Evolutionary conservation across 2,113 vertebrate genomes (phyloP), one percentile per base, ranked within the genome.

Genomic region (Colaptes auratus): DNA sequence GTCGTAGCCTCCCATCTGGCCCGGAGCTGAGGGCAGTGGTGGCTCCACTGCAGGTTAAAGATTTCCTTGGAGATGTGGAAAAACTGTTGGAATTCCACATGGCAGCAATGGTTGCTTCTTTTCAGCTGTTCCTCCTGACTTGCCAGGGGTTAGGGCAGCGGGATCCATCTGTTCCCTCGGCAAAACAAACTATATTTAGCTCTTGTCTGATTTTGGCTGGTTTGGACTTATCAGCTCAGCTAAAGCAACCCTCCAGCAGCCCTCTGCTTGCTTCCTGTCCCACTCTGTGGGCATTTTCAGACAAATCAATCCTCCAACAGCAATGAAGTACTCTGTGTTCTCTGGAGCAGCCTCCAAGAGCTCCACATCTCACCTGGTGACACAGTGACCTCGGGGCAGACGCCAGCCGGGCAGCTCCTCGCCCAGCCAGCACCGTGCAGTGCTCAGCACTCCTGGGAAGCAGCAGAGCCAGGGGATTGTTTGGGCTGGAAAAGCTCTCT

Each of bases 201-300:
- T 46, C 70, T 66, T 0, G 1, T 71, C 72, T 77, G 92, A 73
- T 75, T 90, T 53, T 74, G 69, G n/a, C 69, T 89, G 69, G 1
- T 93, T 77, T 42, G 77, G 31, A n/a, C 70, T 83, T 83, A 83
- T 13, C 87, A 73, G 56, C 73, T 28, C 12, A 95, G 60, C 61
- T 73, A 61, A 44, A 55, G 55, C 86, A 69, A 11, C 72, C 55
- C 42, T 50, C 35, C 59, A 46, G 67, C 73, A 69, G 85, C 85
- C 11, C 35, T 86, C n/a, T 25, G 14, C 9, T 81, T 66, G 84
- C 77, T 92, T 94, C 89, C 93, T 77, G 77, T 83, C 76, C 16
- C 30, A 4, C 79, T 13, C 11, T 2, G 13, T 44, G 71, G 18
- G 33, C 50, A 19, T 84, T 56, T 31, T 21, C 69, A 88, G 60